Evolutionary conservation across 2,888 invertebrate species (phyloP), one percentile per base, ranked within the genome.

Genomic region (Napeogenes sylphis): DNA sequence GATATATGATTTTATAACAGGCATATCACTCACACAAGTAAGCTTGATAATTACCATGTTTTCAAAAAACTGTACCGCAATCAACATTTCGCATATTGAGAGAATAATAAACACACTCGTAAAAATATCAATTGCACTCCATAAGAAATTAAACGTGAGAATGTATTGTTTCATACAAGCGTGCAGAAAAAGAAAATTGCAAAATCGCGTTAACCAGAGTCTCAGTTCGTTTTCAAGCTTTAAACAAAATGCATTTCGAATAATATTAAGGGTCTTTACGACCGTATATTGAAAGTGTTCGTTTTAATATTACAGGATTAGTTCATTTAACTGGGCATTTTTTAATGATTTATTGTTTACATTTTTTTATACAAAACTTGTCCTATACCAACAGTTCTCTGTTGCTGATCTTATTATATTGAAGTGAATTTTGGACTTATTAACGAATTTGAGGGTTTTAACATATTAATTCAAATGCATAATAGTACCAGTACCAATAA

Each of bases 81-180:
- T 85, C 84, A 83, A 81, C 79, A 83, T 84, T 85, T 82, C 79
- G 84, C 81, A 84, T 84, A 84, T 83, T 80, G 80, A 81, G 80
- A 81, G 81, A 84, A 82, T 87, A 89, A 90, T 90, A 90, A 90
- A 90, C 90, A 90, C 86, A 88, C 82, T 88, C 88, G 83, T 90
- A 89, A 90, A 90, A 85, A 84, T 85, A 87, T 84, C 88, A 85
- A 89, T 90, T 87, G 87, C 83, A 80, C 80, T 77, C 82, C 84
- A 82, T 87, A 88, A 87, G 87, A 86, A 90, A 90, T 90, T 89
- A 89, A 89, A 90, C 87, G 90, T 89, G 90, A 89, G 90, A 90
- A 90, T 83, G 87, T 88, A 90, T 90, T 90, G 90, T 90, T 90
- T 84, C 86, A 83, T 85, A 84, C 78, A 78, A 82, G 84, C 86